Base-by-base conservation (phyloP, 2,888 invertebrate species). In the Eremobia ochroleuca region DNA sequence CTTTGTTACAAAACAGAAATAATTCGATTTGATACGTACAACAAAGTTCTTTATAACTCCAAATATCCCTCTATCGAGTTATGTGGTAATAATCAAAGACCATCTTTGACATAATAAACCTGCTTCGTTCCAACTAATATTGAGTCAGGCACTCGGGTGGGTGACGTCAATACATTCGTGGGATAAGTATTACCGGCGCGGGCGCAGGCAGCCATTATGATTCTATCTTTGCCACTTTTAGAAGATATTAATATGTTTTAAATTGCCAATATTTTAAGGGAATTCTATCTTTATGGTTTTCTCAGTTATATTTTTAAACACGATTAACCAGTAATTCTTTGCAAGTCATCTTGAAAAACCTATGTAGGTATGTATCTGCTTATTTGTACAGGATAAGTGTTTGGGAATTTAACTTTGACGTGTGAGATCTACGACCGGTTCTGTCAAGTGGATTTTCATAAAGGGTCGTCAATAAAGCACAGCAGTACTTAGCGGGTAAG, bases 231-330 rank as follows among this genome's bases (percentile, higher is more conserved):
- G n/a, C 18, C 61, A 70, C 15, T 71, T 70, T 71, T 81, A 25
- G 46, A 69, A 61, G 40, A 40, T 61, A 28, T 66, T 81, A 80
- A 81, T 81, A 49, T 15, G 61, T 61, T 81, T 81, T 76, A 81
- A 81, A 81, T 76, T 81, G 66, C 52, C 34, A 55, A 61, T 37
- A 61, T 70, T 61, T 79, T 75, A 18, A n/a, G 25, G 4, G 25
- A 43, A 46, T 40, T 37, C 37, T 68, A 28, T 49, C 0, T n/a
- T 64, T 49, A 58, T 68, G 59, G 28, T 68, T 58, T 58, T 59
- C 52, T 66, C 59, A 65, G 66, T 80, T 66, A 46, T 66, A n/a
- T 80, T 73, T 64, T 79, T 40, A 34, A 59, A 64, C 79, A 80
- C 58, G 79, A 75, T 65, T 58, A n/a, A 37, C 34, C 28, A 52